Evolutionary conservation across 1,140 invertebrate species (phyloP).

Genomic region (Aethina tumida): DNA sequence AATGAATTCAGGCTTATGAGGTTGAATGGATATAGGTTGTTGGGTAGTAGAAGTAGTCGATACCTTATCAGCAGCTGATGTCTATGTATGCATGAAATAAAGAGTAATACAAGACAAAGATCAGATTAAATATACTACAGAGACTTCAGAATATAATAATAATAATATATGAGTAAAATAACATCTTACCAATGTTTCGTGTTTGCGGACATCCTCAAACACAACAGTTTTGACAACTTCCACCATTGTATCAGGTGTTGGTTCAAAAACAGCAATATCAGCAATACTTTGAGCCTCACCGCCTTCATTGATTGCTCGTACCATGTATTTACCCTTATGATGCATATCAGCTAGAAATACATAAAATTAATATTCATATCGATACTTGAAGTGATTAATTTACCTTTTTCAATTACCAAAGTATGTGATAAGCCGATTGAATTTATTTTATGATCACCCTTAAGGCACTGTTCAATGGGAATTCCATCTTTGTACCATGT

Average conservation of each 20-base stretch:
- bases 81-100: constrained; percentile 24
- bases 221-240: constrained; percentile 56
- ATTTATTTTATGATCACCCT: constrained; percentile 40
- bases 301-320: constrained; percentile 58
- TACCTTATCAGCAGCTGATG: constrained; percentile 29
- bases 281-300: constrained; percentile 69
- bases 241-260: constrained; percentile 54
- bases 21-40: constrained; percentile 16
- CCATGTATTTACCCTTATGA: constrained; percentile 64
- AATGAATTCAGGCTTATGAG: constrained; percentile 8
- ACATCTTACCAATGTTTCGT: constrained; percentile 34
- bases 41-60: constrained; percentile 22
- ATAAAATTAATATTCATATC: constrained; percentile 2
- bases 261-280: constrained; percentile 63
- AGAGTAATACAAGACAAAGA: no score
- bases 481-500: constrained; percentile 66
- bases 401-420: constrained; percentile 61
- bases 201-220: constrained; percentile 44
- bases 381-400: constrained; percentile 8
- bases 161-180: constrained; percentile 10
- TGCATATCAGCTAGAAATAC: constrained; percentile 41
- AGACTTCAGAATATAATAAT: no score
- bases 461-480: constrained; percentile 40
- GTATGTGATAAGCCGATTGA: constrained; percentile 55
- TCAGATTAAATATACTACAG: no score